Evolutionary conservation across 2,888 invertebrate species (phyloP).

Genomic region (Leuctra nigra): DNA sequence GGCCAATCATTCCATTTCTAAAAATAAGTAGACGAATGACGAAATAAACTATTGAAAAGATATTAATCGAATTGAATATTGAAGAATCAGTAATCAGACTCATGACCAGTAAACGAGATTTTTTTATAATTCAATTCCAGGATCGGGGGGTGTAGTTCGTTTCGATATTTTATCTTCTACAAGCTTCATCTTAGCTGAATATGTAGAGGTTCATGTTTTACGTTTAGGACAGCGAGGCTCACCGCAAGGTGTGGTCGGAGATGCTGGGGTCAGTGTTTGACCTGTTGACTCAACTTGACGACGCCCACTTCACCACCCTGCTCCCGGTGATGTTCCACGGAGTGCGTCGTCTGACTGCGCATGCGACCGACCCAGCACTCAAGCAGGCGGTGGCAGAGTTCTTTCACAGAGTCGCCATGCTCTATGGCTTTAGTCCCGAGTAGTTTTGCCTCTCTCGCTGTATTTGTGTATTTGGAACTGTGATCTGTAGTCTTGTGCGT

Average conservation of each 20-base stretch:
- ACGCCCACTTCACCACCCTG: slow-evolving; percentile 46
- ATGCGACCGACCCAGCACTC: slow-evolving; percentile 48
- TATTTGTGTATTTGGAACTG: no score
- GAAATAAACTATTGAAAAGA: no score
- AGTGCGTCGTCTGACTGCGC: slow-evolving; percentile 48
- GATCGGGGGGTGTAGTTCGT: no score
- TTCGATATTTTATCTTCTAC: no score
- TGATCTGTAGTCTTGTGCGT: no score
- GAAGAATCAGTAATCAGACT: no score
- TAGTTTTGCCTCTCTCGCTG: slow-evolving; percentile 8
- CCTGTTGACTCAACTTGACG: slow-evolving; percentile 45
- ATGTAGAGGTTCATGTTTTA: slow-evolving; percentile 28
- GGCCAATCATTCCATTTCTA: no score
- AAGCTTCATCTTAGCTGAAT: neutral
- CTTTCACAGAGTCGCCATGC: slow-evolving; percentile 46
- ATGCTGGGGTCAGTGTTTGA: slow-evolving; percentile 81
- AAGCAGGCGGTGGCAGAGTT: slow-evolving; percentile 49
- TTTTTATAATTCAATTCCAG: no score
- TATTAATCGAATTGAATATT: no score
- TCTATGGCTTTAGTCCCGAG: slow-evolving; percentile 41
- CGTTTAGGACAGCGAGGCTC: slow-evolving; percentile 84
- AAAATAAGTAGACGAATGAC: no score
- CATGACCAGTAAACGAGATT: no score
- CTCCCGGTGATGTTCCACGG: slow-evolving; percentile 52
- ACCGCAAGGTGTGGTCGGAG: slow-evolving; percentile 76